Evolutionary conservation across 2,888 invertebrate species (phyloP), one percentile per base, ranked within the genome.

Genomic region (Mellilla xanthometata): DNA sequence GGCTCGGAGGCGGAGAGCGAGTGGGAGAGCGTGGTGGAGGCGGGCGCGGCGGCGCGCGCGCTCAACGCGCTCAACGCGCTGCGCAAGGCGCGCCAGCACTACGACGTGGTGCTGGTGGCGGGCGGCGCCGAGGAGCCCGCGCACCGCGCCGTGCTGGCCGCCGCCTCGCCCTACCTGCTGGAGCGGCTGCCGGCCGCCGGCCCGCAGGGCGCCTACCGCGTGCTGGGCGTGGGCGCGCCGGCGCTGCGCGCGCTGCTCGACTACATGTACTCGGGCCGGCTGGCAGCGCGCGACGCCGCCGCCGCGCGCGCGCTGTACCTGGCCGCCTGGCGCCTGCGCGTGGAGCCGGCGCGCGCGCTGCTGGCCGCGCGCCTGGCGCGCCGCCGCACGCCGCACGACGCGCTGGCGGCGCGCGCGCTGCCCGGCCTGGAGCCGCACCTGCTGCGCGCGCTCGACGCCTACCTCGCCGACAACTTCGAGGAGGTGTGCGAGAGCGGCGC

Each of bases 31-130:
- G 91, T 91, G 75, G 73, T 75, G 45, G 93, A 93, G 74, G 90
- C 87, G 27, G 86, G 74, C 31, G 91, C 92, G 68, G 92, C 93
- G 54, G 82, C 90, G 55, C 89, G 91, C 58, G 92, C 93, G 58
- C 91, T 95, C 52, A 81, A 88, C 40, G 92, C 93, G 24, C 91
- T 96, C 58, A 94, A 95, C 86, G 94, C 93, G 86, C 93, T 96
- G 92, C 91, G 95, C 65, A 95, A 95, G 81, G 94, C 95, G 76
- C 93, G 94, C 45, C 95, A 96, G 75, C 95, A 97, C 83, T 97
- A 95, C 87, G 97, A 97, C 88, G 95, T 95, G 62, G 92, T 94
- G 68, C 91, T 97, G 65, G 93, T 95, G 77, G 96, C 95, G 71
- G 92, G 91, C 87, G 90, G 90, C 47, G 78, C 65, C 46, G 84